Evolutionary conservation across 2,113 vertebrate species (phyloP), one percentile per base, ranked within the genome.

Genomic region (Aythya baeri): DNA sequence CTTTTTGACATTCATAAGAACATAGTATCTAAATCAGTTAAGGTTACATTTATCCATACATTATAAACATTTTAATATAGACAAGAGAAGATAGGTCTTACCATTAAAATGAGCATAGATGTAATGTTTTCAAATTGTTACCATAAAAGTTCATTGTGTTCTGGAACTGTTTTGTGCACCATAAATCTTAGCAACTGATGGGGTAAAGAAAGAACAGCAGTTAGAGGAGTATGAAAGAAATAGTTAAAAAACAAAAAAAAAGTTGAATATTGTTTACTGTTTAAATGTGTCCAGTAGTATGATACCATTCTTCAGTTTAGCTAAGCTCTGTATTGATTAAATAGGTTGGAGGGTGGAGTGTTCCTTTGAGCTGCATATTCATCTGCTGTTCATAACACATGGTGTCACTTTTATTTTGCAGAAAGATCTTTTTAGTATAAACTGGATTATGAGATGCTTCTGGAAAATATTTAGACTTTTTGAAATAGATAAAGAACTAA

Each of bases 11-110:
- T 85, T 75, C 83, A 79, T 93, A 88, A 83, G 61, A 83, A 75
- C 13, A 38, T 49, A 88, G 94, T 94, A 93, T 86, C 90, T 84
- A 97, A 90, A 93, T 95, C 86, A 88, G 76, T 95, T 91, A 90
- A 72, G 90, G 54, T 88, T 96, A 54, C 76, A 93, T 96, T 96
- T 96, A 75, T 95, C 88, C 86, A 49, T 81, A 26, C n/a, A 44
- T 93, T 89, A 80, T 38, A 75, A 84, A 49, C 41, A 61, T 92
- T 95, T 93, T 76, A 83, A 96, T 91, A 94, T 49, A 58, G 80
- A 90, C 52, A 88, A 72, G 83, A 74, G 76, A 88, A 82, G 91
- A 83, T 80, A 89, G 25, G 31, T 86, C 46, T 92, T 88, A 90
- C 63, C 50, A 67, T 91, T 91, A 91, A 62, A 81, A 83, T 83